Evolutionary conservation across 2,888 invertebrate species (phyloP).

Genomic region (Deroplatys truncata): DNA sequence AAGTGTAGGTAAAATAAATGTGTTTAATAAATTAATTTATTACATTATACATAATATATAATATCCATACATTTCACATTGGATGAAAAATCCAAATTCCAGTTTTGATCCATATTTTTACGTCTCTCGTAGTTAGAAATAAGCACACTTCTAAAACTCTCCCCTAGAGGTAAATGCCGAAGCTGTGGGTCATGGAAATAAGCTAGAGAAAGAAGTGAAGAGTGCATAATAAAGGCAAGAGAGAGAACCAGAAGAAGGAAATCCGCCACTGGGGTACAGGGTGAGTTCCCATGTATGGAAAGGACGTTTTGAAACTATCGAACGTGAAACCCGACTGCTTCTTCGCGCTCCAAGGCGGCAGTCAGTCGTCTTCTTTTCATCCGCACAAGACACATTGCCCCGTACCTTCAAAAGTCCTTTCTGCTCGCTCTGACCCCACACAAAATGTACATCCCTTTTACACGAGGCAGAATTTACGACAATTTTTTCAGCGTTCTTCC

Average conservation of each 20-base stretch:
- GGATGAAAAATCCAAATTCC: no score
- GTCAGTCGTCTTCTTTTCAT: slow-evolving; percentile 22
- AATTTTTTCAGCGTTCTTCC: slow-evolving; percentile 25
- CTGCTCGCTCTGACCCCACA: not conserved
- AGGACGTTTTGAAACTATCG: not conserved
- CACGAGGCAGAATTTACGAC: slow-evolving; percentile 30
- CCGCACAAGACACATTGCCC: slow-evolving; percentile 23
- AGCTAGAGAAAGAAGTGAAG: no score
- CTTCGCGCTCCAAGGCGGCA: not conserved
- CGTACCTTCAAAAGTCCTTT: slow-evolving; percentile 22
- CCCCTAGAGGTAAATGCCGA: no score
- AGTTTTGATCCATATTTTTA: no score
- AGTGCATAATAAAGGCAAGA: no score
- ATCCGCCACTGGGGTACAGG: not conserved
- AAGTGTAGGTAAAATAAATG: no score
- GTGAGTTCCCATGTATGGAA: not conserved
- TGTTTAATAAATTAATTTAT: no score
- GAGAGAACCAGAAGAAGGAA: not conserved
- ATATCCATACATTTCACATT: no score
- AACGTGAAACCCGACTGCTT: not conserved
- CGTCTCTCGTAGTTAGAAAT: no score
- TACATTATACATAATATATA: no score
- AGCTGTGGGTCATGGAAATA: no score
- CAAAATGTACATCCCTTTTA: slow-evolving; percentile 26
- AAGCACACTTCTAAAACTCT: no score